Evolutionary conservation across 2,888 invertebrate species (phyloP).

Genomic region (Acanthopleura granulata): DNA sequence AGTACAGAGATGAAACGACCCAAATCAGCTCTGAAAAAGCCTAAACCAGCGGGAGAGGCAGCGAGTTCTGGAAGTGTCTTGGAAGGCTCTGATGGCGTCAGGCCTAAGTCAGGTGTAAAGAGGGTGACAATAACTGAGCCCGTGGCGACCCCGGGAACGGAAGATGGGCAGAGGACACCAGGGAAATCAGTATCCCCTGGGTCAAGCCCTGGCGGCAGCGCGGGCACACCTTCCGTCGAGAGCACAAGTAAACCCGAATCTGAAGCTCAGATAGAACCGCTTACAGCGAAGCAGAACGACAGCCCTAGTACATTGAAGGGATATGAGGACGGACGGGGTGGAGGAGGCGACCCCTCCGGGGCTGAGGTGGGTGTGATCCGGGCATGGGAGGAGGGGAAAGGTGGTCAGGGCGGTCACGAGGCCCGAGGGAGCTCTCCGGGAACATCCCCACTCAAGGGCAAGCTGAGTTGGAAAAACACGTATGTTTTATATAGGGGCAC

Average conservation of each 20-base stretch:
- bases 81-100: background rate
- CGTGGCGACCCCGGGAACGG: background rate
- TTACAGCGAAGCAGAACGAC: background rate
- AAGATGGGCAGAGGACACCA: background rate
- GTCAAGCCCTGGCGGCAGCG: too few relatives aligned
- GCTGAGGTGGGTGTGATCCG: too few relatives aligned
- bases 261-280: background rate
- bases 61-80: background rate
- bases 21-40: background rate
- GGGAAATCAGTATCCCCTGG: background rate
- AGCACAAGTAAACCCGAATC: too few relatives aligned
- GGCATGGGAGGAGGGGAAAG: too few relatives aligned
- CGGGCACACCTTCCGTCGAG: too few relatives aligned
- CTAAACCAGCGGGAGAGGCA: background rate
- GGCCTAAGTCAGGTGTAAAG: conserved; percentile 3
- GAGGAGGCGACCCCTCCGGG: too few relatives aligned
- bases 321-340: too few relatives aligned
- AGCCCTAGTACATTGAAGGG: too few relatives aligned
- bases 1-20: background rate
- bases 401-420: too few relatives aligned
- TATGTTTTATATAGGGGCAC: background rate
- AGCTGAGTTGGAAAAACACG: background rate
- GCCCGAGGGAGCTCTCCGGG: background rate
- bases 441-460: background rate
- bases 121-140: conserved; percentile 14